These are phyloP conservation scores for Sebastiscus tertius DNA, from an alignment of 2,797 vertebrate species.

Conservation along the genomic window DNA sequence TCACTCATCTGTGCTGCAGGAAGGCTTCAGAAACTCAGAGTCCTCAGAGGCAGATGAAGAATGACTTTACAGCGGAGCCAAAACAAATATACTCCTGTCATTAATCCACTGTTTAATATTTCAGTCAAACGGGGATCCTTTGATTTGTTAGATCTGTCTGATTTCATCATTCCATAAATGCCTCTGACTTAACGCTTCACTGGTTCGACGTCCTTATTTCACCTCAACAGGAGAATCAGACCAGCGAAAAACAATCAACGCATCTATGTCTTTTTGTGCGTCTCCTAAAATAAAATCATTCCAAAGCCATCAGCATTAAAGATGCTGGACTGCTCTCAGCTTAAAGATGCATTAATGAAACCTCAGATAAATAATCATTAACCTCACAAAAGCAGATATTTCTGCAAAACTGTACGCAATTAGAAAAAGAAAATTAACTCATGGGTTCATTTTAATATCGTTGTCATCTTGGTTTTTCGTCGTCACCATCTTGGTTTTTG, in stretches of 20 bases:
- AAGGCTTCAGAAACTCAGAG: not conserved
- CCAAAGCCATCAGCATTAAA: no score
- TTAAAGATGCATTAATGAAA: not conserved
- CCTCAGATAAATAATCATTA: not conserved
- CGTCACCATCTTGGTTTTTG: no score
- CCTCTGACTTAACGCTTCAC: no score
- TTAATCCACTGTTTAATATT: not conserved
- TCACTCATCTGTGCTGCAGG: slow-evolving; percentile 18
- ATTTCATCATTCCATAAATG: not conserved
- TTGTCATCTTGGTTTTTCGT: no score
- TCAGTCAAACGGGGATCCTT: not conserved
- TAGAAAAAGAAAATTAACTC: no score
- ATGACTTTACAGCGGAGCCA: not conserved
- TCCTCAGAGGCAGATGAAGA: not conserved
- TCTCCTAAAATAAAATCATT: not conserved
- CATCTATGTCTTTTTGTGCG: not conserved
- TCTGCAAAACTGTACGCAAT: not conserved
- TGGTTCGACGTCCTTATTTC: not conserved
- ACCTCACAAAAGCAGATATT: not conserved
- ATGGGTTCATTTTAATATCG: no score
- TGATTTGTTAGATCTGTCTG: not conserved
- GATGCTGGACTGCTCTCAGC: not conserved
- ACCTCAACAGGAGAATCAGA: not conserved
- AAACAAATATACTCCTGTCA: not conserved
- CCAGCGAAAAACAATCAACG: not conserved